phyloP scores from a whole-genome alignment of 2,113 vertebrate species.

The Alces alces region DNA sequence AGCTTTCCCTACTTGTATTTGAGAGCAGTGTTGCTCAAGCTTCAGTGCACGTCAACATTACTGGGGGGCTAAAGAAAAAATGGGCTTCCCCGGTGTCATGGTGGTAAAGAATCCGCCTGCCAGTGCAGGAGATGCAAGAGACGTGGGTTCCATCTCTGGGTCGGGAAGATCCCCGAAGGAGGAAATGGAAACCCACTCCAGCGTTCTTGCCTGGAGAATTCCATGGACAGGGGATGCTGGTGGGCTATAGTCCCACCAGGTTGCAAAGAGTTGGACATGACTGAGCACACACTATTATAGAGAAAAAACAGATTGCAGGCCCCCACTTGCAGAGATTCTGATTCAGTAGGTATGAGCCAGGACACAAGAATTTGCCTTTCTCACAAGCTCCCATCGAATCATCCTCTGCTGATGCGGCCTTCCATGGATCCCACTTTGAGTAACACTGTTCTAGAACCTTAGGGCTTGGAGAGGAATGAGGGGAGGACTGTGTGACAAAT shows the following conservation, averaged over 20 bases:
- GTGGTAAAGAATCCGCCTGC: not conserved
- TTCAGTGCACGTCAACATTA: rapidly evolving
- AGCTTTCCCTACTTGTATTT: not conserved
- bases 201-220: not conserved
- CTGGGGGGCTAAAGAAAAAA: not conserved
- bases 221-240: not conserved
- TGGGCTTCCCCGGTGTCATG: not conserved
- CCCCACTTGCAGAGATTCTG: not conserved
- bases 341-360: not conserved
- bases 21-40: not conserved
- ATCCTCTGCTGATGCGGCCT: not conserved
- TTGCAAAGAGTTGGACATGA: not conserved
- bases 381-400: not conserved
- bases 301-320: not conserved
- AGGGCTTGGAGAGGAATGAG: not conserved
- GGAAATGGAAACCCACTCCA: not conserved
- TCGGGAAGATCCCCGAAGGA: not conserved
- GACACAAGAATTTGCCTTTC: not conserved
- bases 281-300: not conserved
- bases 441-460: not conserved
- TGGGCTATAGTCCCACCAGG: not conserved
- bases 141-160: not conserved
- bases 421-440: not conserved
- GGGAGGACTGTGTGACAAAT: not conserved
- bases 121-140: not conserved